These are phyloP conservation scores for Diorhabda sublineata DNA, from an alignment of 1,140 invertebrate species.

Conservation along the genomic window DNA sequence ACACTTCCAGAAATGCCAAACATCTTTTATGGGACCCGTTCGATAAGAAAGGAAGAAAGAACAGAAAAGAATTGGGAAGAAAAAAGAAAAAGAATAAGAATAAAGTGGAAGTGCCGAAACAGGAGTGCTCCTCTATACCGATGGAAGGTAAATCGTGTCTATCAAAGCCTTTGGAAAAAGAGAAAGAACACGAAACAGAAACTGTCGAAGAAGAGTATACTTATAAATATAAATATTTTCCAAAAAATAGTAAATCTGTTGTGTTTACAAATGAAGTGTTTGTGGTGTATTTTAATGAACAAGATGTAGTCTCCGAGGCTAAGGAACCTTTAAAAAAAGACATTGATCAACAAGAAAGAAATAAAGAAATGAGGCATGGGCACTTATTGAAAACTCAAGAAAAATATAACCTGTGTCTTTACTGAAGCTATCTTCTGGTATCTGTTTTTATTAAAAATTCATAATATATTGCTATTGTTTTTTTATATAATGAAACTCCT, in stretches of 20 bases:
- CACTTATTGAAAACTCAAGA: conserved; percentile 33
- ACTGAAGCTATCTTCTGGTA: conserved; percentile 19
- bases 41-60: conserved; percentile 30
- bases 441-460: neutral
- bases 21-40: conserved; percentile 31
- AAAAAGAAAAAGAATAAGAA: conserved; percentile 26
- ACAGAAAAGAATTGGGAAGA: conserved; percentile 24
- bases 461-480: neutral
- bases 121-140: conserved; percentile 11
- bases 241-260: conserved; percentile 38
- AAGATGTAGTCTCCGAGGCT: conserved; percentile 35
- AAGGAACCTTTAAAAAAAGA: conserved; percentile 43
- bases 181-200: conserved; percentile 18
- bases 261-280: conserved; percentile 41
- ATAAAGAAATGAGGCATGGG: conserved; percentile 42
- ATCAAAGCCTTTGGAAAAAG: conserved; percentile 14
- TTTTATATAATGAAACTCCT: neutral
- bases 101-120: conserved; percentile 20
- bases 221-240: conserved; percentile 30
- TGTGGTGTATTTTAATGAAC: conserved; percentile 41
- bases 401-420: conserved; percentile 36
- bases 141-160: conserved; percentile 25
- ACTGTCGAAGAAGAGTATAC: conserved; percentile 25
- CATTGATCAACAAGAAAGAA: conserved; percentile 40
- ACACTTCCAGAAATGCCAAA: conserved; percentile 28